Evolutionary conservation across 2,113 vertebrate species (phyloP).

Genomic region (Notothenia coriiceps): DNA sequence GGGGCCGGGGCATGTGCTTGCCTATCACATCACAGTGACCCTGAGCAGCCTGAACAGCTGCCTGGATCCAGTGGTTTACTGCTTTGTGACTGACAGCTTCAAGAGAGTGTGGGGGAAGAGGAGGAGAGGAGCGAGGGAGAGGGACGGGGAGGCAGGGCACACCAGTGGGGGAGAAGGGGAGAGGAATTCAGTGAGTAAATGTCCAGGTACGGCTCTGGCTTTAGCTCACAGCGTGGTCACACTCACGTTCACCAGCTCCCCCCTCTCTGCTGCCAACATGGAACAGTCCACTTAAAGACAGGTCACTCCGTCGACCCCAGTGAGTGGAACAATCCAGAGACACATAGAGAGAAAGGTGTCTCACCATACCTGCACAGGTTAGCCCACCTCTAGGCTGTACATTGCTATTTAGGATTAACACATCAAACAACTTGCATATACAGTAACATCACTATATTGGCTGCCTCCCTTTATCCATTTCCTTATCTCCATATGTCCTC

Average conservation of each 20-base stretch:
- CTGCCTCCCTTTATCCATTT: background rate
- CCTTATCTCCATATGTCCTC: background rate
- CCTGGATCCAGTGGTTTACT: constrained; percentile 97
- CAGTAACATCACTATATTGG: too few relatives aligned
- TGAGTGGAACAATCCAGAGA: constrained; percentile 16
- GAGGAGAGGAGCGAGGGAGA: constrained; percentile 24
- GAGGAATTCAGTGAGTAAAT: constrained; percentile 78
- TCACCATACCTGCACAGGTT: too few relatives aligned
- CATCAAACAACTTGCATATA: background rate
- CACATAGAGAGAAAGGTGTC: background rate
- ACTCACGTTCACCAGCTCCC: constrained; percentile 55
- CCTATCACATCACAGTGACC: constrained; percentile 92
- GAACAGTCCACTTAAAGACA: constrained; percentile 29
- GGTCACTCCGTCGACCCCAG: background rate
- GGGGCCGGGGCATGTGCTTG: constrained; percentile 81
- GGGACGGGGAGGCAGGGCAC: constrained; percentile 72
- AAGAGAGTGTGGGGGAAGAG: constrained; percentile 79
- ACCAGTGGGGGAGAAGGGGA: constrained; percentile 54
- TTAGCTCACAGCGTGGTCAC: constrained; percentile 74
- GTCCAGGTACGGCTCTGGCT: constrained; percentile 56
- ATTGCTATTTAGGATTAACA: background rate
- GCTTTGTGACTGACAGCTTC: constrained; percentile 96
- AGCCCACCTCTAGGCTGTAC: too few relatives aligned
- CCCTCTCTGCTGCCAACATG: constrained; percentile 25
- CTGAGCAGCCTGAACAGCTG: constrained; percentile 98